phyloP scores from a whole-genome alignment of 2,888 invertebrate genomes.

The Ethmia dodecea region DNA sequence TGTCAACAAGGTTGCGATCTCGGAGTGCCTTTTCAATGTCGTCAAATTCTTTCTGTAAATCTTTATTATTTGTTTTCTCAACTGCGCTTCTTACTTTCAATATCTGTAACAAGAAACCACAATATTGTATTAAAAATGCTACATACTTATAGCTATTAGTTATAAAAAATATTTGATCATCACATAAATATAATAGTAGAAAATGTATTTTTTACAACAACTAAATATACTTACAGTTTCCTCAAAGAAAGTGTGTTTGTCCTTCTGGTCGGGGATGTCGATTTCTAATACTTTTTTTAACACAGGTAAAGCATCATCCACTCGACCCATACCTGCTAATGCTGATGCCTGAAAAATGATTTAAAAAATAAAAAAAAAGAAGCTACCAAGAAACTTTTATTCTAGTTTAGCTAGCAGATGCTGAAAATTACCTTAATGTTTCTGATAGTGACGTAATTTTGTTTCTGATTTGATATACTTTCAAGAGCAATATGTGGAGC shows the following conservation, averaged over 20 bases:
- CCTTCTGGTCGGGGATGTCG: conserved; percentile 65
- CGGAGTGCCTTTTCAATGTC: conserved; percentile 72
- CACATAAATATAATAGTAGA: too few species aligned
- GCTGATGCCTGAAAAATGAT: conserved; percentile 71
- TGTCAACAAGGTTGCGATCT: conserved; percentile 70
- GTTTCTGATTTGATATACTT: conserved; percentile 74
- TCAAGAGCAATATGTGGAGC: conserved; percentile 83
- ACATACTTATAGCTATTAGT: too few species aligned
- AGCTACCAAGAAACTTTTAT: too few species aligned
- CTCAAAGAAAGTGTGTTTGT: conserved; percentile 78
- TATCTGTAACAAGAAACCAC: conserved; percentile 59
- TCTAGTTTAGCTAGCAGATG: too few species aligned
- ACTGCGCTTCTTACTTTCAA: conserved; percentile 64
- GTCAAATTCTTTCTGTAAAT: conserved; percentile 73
- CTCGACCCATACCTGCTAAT: conserved; percentile 77
- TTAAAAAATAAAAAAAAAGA: too few species aligned
- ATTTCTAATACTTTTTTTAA: conserved; percentile 75
- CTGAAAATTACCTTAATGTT: conserved; percentile 85
- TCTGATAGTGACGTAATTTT: conserved; percentile 81
- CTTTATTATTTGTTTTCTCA: conserved; percentile 65
- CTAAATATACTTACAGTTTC: conserved; percentile 81
- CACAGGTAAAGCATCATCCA: conserved; percentile 80
- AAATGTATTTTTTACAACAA: too few species aligned
- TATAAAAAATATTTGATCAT: too few species aligned
- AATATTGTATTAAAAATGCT: too few species aligned